Evolutionary conservation across 2,797 vertebrate genomes (phyloP), one percentile per base, ranked within the genome.

Genomic region (Hypotaenidia okinawae): DNA sequence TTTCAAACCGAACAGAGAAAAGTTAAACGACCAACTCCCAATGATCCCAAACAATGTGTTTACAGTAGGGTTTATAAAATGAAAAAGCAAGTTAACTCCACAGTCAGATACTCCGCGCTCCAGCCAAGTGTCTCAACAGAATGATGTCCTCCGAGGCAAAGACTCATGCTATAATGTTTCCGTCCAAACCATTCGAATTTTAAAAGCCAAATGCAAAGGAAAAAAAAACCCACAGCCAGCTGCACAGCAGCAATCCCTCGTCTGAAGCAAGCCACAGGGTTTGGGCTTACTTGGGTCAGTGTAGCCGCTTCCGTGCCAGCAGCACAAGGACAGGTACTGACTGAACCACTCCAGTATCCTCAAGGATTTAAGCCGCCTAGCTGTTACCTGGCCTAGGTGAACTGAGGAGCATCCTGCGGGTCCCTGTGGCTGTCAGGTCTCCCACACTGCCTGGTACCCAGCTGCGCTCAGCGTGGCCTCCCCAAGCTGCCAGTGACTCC

Each of bases 131-230:
- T 72, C 79, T 75, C 77, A 49, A 52, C 89, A 94, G 82, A 78
- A 62, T 68, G 59, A 37, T 9, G 54, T 59, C 66, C 85, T 69
- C 8, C 0, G 84, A 96, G 86, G 70, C 64, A 66, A 61, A 83
- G 80, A 77, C 49, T 93, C 30, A 3, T 3, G 12, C 43, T 87
- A 35, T 63, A 87, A 37, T 1, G 4, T 59, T 96, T 86, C 87
- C 74, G 72, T 86, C 92, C 74, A 95, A 84, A 94, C 59, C n/a
- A 41, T 16, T 58, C 80, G 39, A 58, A 89, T 93, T 92, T 83
- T 87, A 92, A 86, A 74, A 90, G 37, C 43, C 4, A 5, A 27
- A 59, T 51, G 84, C 49, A 49, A 85, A 85, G 74, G 13, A 43
- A 76, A 39, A 84, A 64, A 13, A 47, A 47, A 18, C 35, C 37